These are phyloP conservation scores for Phyllotis vaccarum DNA, from an alignment of 2,797 vertebrate genomes.

Conservation along the genomic window DNA sequence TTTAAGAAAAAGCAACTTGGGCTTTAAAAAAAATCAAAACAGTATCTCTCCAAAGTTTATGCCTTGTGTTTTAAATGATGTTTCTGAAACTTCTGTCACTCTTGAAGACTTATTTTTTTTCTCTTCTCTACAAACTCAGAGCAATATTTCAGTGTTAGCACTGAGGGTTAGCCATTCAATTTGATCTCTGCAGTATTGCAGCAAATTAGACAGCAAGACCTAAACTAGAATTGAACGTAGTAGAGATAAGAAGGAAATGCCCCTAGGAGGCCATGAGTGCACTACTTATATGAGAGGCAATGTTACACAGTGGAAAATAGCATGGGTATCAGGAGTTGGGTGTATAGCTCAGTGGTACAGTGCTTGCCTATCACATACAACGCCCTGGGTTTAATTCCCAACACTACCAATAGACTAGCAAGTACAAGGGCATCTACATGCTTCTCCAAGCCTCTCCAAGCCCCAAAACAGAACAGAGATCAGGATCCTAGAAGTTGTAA, in stretches of 20 bases:
- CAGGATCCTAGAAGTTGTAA: neutral
- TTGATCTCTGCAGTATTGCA: neutral
- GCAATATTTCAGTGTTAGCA: constrained; percentile 1
- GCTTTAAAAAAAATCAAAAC: neutral
- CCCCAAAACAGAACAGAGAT: constrained; percentile 5
- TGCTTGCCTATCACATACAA: neutral
- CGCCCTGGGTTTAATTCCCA: neutral
- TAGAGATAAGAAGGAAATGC: neutral
- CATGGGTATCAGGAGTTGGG: neutral
- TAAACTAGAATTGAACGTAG: neutral
- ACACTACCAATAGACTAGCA: neutral
- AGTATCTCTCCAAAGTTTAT: constrained; percentile 29
- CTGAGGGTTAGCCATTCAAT: neutral
- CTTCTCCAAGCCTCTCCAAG: neutral
- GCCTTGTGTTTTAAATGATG: neutral
- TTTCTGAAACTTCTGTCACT: constrained; percentile 28
- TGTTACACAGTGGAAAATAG: neutral
- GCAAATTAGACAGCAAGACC: neutral
- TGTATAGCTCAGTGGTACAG: neutral
- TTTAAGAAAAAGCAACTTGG: constrained; percentile 12
- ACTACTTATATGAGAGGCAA: neutral
- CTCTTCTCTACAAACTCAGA: constrained; percentile 7
- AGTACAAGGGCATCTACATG: neutral
- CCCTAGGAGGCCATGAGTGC: neutral
- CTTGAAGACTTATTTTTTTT: neutral